Percentiles rank a stretch among this genome's conserved stretches.
phyloP scores from a whole-genome alignment of 2,797 vertebrate species.

The Myotis planiceps region DNA sequence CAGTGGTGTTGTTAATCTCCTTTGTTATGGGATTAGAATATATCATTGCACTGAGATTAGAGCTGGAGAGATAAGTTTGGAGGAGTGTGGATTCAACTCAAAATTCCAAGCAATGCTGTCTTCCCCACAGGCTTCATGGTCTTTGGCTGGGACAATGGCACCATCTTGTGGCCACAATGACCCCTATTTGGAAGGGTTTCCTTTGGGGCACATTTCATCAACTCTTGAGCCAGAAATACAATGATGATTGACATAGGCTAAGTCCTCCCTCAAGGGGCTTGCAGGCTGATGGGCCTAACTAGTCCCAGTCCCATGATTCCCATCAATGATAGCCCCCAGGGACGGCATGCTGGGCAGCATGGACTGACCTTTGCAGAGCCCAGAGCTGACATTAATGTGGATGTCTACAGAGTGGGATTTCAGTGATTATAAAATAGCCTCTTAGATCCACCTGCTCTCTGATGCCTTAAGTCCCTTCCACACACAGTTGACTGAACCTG shows the following conservation, averaged over 20 bases:
- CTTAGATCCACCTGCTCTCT: background rate
- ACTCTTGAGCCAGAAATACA: background rate
- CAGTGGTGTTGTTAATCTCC: constrained; percentile 30
- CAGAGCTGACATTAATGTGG: background rate
- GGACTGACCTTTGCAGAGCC: background rate
- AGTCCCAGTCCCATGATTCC: background rate
- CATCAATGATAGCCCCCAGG: background rate
- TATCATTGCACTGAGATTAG: constrained; percentile 55
- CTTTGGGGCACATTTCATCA: background rate
- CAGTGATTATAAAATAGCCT: background rate
- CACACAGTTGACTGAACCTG: background rate
- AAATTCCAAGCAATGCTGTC: background rate
- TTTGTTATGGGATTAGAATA: constrained; percentile 67
- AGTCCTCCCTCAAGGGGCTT: background rate
- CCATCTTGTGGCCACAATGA: constrained; percentile 80
- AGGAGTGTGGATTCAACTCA: background rate
- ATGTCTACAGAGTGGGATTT: background rate
- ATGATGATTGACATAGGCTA: background rate
- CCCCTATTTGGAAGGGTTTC: background rate
- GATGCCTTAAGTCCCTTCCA: background rate
- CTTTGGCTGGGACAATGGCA: constrained; percentile 73
- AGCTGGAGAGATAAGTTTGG: background rate
- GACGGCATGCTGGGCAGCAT: background rate
- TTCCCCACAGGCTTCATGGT: background rate
- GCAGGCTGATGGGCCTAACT: too few species aligned